Evolutionary conservation across 2,113 vertebrate genomes (phyloP), one percentile per base, ranked within the genome.

Genomic region (Dipodomys stephensi): DNA sequence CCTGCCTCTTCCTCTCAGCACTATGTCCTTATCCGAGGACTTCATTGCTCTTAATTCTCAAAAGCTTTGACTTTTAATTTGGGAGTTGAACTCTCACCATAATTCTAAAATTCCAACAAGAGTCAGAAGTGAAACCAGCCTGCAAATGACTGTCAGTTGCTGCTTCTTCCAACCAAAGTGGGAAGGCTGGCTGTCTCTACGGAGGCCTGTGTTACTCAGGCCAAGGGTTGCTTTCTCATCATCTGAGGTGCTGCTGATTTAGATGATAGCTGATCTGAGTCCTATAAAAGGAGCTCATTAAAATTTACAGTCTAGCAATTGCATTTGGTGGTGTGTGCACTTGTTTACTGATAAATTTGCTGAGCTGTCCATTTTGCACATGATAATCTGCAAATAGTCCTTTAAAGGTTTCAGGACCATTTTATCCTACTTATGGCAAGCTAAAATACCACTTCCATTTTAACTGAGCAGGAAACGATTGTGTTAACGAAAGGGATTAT

Each of bases 371-470:
- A 32, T 95, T 97, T 97, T 23, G 13, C 7, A n/a, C 25, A n/a
- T 12, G 82, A 84, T 90, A 84, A 95, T 94, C 95, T 97, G 87
- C 74, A 96, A 90, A 92, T 94, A 23, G n/a, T 7, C 23, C 88
- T 83, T 67, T 78, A 78, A 96, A 93, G 84, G 57, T 93, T 90
- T 46, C 86, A 92, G 92, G 93, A 88, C 90, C 69, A 83, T 94
- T 94, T 97, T 94, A 89, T 89, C 0, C 0, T 93, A 22, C 95
- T 95, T 74, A 30, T 94, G 67, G 77, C 96, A 83, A 93, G 68
- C 91, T 96, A 88, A 94, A 96, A 89, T 92, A 78, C 85, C 44
- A 73, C 95, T 96, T 97, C 83, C 39, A 28, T 97, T 97, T 96
- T 97, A 89, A 95, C 95, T 74, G 88, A 94, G 67, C 65, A 90